These are phyloP conservation scores for Ligdia adustata DNA, from an alignment of 2,888 invertebrate species.

Conservation along the genomic window DNA sequence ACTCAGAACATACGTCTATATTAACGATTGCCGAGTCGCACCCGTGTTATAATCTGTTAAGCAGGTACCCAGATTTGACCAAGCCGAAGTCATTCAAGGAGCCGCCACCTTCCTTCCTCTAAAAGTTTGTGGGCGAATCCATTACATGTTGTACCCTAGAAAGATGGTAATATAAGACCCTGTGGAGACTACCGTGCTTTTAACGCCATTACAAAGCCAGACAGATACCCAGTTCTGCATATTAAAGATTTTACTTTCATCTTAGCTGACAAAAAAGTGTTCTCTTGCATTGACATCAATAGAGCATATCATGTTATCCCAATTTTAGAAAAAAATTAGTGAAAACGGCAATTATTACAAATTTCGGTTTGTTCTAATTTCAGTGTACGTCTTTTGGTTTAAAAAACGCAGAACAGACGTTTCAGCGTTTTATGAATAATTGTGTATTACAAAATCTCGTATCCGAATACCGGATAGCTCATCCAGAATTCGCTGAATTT, in stretches of 20 bases:
- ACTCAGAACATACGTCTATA: neutral
- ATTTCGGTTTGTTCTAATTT: slow-evolving; percentile 33
- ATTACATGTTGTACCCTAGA: slow-evolving; percentile 43
- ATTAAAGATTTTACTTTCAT: neutral
- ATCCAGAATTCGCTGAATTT: neutral
- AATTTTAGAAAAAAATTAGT: slow-evolving; percentile 4
- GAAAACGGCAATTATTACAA: slow-evolving; percentile 8
- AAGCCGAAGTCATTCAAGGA: slow-evolving; percentile 23
- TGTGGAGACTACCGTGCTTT: slow-evolving; percentile 44
- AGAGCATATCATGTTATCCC: slow-evolving; percentile 17
- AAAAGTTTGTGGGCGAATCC: slow-evolving; percentile 38
- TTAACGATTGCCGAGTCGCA: slow-evolving; percentile 16
- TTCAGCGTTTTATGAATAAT: slow-evolving; percentile 3
- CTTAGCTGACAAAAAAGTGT: slow-evolving; percentile 15
- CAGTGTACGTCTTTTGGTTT: neutral
- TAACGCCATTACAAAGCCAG: slow-evolving; percentile 32
- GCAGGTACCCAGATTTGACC: slow-evolving; percentile 19
- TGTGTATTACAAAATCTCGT: slow-evolving; percentile 49
- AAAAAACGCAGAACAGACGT: too few relatives aligned
- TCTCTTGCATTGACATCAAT: neutral
- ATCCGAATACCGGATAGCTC: slow-evolving; percentile 37
- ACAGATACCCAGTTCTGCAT: slow-evolving; percentile 30
- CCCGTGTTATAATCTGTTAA: slow-evolving; percentile 6
- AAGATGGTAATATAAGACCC: slow-evolving; percentile 31
- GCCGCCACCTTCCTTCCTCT: slow-evolving; percentile 24